Evolutionary conservation across 2,797 vertebrate species (phyloP).

Genomic region (Labeo calbasu): DNA sequence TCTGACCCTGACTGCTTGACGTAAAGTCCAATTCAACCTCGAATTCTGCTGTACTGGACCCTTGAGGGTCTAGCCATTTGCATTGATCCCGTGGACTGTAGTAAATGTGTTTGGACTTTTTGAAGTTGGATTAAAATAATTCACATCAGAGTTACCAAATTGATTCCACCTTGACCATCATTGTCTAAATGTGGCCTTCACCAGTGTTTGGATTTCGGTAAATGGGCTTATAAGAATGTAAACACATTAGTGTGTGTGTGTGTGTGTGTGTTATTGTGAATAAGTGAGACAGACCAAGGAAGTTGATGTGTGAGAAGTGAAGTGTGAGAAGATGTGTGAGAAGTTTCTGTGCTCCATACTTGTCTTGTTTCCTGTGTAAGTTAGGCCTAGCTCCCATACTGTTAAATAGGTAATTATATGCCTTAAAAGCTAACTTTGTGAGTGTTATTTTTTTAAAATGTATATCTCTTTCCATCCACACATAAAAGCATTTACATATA

Average conservation of each 20-base stretch:
- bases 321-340: not conserved
- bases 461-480: not conserved
- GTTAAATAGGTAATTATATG: constrained; percentile 16
- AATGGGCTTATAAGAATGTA: constrained; percentile 28
- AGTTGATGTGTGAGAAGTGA: not conserved
- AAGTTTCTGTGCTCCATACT: constrained; percentile 7
- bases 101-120: constrained; percentile 1
- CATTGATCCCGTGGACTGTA: constrained; percentile 18
- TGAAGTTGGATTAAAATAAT: constrained; percentile 8
- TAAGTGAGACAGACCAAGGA: not conserved
- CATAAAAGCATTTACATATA: not conserved
- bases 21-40: constrained; percentile 20
- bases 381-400: constrained; percentile 11
- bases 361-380: not conserved
- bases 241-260: not conserved
- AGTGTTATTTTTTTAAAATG: not conserved
- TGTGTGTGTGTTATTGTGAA: not conserved
- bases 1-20: constrained; percentile 16
- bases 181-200: constrained; percentile 52
- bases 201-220: constrained; percentile 28
- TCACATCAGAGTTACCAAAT: constrained; percentile 15
- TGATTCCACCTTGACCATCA: constrained; percentile 27
- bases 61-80: constrained; percentile 12
- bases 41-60: constrained; percentile 38
- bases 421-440: constrained; percentile 30